Evolutionary conservation across 2,888 invertebrate genomes (phyloP).

Genomic region (Thymelicus lineola): DNA sequence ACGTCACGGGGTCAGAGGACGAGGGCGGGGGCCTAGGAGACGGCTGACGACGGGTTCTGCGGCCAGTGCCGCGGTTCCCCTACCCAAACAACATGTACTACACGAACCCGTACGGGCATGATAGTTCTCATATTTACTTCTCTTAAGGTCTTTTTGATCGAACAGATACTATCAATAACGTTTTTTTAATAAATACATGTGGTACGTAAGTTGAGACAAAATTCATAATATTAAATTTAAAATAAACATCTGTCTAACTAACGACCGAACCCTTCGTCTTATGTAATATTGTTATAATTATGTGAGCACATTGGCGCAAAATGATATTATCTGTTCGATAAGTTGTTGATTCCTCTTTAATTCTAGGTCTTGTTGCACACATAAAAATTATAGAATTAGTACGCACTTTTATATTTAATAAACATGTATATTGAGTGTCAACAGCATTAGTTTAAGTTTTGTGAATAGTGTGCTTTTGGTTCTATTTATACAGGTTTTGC

Average conservation of each 20-base stretch:
- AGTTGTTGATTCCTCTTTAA: slow-evolving; percentile 18
- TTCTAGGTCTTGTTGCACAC: slow-evolving; percentile 28
- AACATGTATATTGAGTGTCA: background rate
- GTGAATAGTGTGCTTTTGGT: slow-evolving; percentile 14
- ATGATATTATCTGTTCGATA: background rate
- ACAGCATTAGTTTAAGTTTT: slow-evolving; percentile 12
- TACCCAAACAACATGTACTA: slow-evolving; percentile 62
- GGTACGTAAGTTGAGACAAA: too few relatives aligned
- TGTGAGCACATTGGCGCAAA: background rate
- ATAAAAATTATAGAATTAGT: slow-evolving; percentile 10
- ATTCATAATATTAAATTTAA: too few relatives aligned
- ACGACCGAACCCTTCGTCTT: too few relatives aligned
- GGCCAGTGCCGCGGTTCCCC: slow-evolving; percentile 83
- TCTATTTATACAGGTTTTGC: background rate
- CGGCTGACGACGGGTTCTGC: slow-evolving; percentile 80
- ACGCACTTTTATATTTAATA: slow-evolving; percentile 18
- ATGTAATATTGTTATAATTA: background rate
- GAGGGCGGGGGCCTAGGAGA: slow-evolving; percentile 69
- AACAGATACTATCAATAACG: background rate
- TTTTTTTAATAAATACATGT: too few relatives aligned
- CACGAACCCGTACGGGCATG: slow-evolving; percentile 61
- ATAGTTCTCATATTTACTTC: slow-evolving; percentile 67
- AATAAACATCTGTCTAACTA: too few relatives aligned
- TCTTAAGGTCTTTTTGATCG: slow-evolving; percentile 51
- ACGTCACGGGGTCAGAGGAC: slow-evolving; percentile 83